Base-by-base conservation (phyloP, 1,140 invertebrate genomes). In the Drosophila subpulchrella region DNA sequence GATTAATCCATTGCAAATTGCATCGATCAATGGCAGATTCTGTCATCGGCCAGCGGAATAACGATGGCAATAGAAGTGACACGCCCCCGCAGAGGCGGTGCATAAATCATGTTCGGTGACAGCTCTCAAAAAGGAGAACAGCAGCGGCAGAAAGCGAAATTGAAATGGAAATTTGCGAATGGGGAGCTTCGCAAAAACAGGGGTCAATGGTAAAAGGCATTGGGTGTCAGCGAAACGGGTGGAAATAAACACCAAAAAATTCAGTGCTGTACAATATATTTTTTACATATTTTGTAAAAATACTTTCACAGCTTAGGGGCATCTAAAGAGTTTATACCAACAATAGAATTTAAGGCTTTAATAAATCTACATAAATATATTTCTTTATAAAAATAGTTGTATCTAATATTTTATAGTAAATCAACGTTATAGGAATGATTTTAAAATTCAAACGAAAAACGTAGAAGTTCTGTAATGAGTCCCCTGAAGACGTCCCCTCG, bases 1-100 rank as follows among this genome's bases (percentile, higher is more conserved):
- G 61, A 68, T 68, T 68, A 68, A 66, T 66, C 24, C 61, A 3
- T 38, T 36, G 61, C 65, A 66, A 68, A 66, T 66, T 68, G 65
- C 61, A 46, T 68, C 47, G 65, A 68, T 68, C 65, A 66, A 30
- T 36, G 65, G 47, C 61, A 54, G 65, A 66, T 66, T 66, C 65
- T 68, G 61, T 66, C 61, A 44, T 8, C 61, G 65, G 32, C 61
- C 61, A 32, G 27, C 2, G 32, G 17, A 66, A 65, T 42, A 39
- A 5, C 17, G 61, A 65, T 46, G 15, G 58, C 61, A 63, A 66
- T 68, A 66, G 65, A 67, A 38, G 60, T 27, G 65, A 8, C 60
- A 66, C 47, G 65, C 65, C 61, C 58, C 65, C 65, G 32, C 61
- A 38, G 62, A 65, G 62, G 42, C 57, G 57, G 61, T 68, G 65